Evolutionary conservation across 2,888 invertebrate genomes (phyloP).

Genomic region (Scelioninae gen. 2): DNA sequence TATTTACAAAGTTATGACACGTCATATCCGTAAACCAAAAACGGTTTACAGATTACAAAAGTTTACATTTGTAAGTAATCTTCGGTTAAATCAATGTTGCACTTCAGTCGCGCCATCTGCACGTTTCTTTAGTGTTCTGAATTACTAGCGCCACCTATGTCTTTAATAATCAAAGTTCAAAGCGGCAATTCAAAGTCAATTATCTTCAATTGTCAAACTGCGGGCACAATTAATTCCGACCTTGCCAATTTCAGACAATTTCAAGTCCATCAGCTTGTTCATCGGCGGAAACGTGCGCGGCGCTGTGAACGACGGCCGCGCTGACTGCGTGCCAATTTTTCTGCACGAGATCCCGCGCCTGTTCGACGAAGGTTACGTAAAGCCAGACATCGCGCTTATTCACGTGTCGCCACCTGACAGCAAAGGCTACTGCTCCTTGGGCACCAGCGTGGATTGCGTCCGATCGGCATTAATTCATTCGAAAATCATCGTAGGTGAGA

Average conservation of each 20-base stretch:
- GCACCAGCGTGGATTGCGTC: slow-evolving; percentile 80
- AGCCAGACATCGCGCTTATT: slow-evolving; percentile 78
- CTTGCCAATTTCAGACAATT: slow-evolving; percentile 64
- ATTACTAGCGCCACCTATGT: too few relatives aligned
- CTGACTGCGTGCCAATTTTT: slow-evolving; percentile 80
- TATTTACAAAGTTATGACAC: too few relatives aligned
- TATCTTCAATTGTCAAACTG: too few relatives aligned
- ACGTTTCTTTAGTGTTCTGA: too few relatives aligned
- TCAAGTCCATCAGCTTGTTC: slow-evolving; percentile 79
- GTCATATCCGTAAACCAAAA: too few relatives aligned
- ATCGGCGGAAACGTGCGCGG: slow-evolving; percentile 78
- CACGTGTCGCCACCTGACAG: slow-evolving; percentile 79
- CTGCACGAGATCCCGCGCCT: slow-evolving; percentile 79
- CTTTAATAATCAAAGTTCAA: too few relatives aligned
- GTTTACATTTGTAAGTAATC: too few relatives aligned
- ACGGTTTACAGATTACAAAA: too few relatives aligned
- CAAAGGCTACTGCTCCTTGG: slow-evolving; percentile 80
- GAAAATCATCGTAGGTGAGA: slow-evolving; percentile 78
- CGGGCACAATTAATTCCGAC: neutral
- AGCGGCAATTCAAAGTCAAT: too few relatives aligned
- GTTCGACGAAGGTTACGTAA: slow-evolving; percentile 77
- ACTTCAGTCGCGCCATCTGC: too few relatives aligned
- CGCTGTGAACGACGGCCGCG: slow-evolving; percentile 78
- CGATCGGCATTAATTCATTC: slow-evolving; percentile 78
- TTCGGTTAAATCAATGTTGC: too few relatives aligned